phyloP scores from a whole-genome alignment of 2,797 vertebrate genomes.

The Mastacembelus armatus region DNA sequence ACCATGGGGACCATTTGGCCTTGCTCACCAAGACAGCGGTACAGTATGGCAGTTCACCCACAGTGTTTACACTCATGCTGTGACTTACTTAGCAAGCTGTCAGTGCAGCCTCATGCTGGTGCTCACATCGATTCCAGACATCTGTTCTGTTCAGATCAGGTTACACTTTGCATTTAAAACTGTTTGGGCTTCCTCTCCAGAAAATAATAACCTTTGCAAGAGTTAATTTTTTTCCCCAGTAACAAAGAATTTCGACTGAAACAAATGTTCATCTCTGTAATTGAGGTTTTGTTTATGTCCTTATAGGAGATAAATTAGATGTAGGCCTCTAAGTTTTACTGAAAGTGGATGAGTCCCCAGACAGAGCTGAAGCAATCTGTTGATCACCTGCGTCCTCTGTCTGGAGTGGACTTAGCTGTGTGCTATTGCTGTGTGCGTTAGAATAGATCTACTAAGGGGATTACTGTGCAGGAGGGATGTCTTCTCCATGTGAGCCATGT shows the following conservation, averaged over 20 bases:
- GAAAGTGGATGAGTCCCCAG: constrained; percentile 12
- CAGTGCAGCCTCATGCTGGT: constrained; percentile 27
- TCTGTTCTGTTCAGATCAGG: constrained; percentile 40
- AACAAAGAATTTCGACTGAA: background rate
- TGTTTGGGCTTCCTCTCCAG: constrained; percentile 25
- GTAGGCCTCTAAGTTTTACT: constrained; percentile 19
- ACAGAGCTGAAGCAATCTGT: constrained; percentile 36
- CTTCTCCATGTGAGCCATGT: constrained; percentile 52
- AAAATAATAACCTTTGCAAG: constrained; percentile 1
- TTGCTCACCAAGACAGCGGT: constrained; percentile 45
- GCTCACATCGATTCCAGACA: constrained; percentile 38
- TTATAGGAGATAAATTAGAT: background rate
- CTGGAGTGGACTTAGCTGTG: constrained; percentile 33
- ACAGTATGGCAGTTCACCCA: constrained; percentile 51
- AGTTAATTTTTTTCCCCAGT: background rate
- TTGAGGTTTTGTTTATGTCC: background rate
- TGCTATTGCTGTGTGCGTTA: too few relatives aligned
- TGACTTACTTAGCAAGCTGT: constrained; percentile 49
- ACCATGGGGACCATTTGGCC: constrained; percentile 65
- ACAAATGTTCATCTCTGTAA: too few relatives aligned
- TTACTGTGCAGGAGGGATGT: constrained; percentile 65
- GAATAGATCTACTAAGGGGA: constrained; percentile 78
- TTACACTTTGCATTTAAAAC: constrained; percentile 15
- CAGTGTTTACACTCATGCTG: constrained; percentile 57
- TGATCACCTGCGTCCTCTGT: constrained; percentile 38